Evolutionary conservation across 2,113 vertebrate species (phyloP).

Genomic region (Dicentrarchus labrax): DNA sequence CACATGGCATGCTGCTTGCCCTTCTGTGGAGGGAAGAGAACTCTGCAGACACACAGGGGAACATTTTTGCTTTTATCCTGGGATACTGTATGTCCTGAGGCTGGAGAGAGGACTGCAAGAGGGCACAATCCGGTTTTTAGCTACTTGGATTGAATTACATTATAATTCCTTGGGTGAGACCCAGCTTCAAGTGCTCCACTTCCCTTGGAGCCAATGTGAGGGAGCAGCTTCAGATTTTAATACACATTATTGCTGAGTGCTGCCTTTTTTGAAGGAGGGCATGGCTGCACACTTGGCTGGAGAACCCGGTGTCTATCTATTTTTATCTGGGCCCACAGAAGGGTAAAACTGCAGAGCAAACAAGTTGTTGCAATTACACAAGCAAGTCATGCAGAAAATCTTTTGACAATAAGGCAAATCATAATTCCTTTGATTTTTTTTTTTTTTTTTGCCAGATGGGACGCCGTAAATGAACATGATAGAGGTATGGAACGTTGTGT

Average conservation of each 20-base stretch:
- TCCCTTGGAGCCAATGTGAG: constrained; percentile 39
- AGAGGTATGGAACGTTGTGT: neutral
- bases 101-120: constrained; percentile 17
- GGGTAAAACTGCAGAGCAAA: constrained; percentile 71
- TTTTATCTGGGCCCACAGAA: constrained; percentile 71
- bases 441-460: constrained; percentile 46
- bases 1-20: neutral
- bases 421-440: constrained; percentile 31
- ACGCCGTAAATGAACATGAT: constrained; percentile 17
- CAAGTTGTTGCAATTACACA: constrained; percentile 68
- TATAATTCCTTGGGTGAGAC: constrained; percentile 44
- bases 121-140: constrained; percentile 14
- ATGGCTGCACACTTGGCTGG: constrained; percentile 65
- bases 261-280: constrained; percentile 53
- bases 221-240: constrained; percentile 63
- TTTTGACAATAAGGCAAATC: constrained; percentile 67
- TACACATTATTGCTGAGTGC: constrained; percentile 73
- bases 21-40: constrained; percentile 3
- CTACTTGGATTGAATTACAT: constrained; percentile 45
- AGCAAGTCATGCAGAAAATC: constrained; percentile 71
- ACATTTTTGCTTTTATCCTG: constrained; percentile 28
- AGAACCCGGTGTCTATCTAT: constrained; percentile 62
- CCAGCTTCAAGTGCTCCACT: constrained; percentile 34
- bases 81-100: constrained; percentile 10
- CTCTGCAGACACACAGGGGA: constrained; percentile 1